These are phyloP conservation scores for Remorina albescens DNA, from an alignment of 2,797 vertebrate species.

Conservation along the genomic window DNA sequence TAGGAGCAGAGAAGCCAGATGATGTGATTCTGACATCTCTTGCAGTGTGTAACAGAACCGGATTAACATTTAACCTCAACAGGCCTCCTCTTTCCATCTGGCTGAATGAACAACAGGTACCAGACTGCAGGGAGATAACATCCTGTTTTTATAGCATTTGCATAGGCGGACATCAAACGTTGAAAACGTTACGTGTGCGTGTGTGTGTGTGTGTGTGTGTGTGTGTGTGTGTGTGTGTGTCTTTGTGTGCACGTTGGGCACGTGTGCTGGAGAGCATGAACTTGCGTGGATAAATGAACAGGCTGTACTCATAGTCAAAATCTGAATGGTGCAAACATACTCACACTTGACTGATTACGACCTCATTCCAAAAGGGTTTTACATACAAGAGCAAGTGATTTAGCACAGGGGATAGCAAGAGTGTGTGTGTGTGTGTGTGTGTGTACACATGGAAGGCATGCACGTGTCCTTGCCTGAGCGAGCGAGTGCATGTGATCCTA, in stretches of 20 bases:
- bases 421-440: slow-evolving; percentile 7
- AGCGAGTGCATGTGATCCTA: slow-evolving; percentile 43
- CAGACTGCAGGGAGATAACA: slow-evolving; percentile 58
- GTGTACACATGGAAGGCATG: slow-evolving; percentile 10
- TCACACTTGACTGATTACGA: slow-evolving; percentile 18
- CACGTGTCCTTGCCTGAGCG: slow-evolving; percentile 25
- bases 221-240: neutral
- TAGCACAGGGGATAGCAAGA: slow-evolving; percentile 11
- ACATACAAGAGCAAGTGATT: slow-evolving; percentile 15
- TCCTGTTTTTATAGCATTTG: slow-evolving; percentile 70
- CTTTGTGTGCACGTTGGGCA: neutral
- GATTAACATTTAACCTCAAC: slow-evolving; percentile 24
- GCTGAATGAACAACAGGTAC: slow-evolving; percentile 59
- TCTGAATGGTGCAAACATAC: slow-evolving; percentile 29
- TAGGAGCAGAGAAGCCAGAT: neutral
- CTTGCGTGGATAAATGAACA: neutral
- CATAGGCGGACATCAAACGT: slow-evolving; percentile 62
- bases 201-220: neutral
- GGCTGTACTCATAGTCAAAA: slow-evolving; percentile 14
- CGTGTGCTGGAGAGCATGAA: neutral
- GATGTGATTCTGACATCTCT: slow-evolving; percentile 1
- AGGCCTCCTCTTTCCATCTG: neutral
- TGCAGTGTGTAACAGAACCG: neutral
- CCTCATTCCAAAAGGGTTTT: slow-evolving; percentile 10
- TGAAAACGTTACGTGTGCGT: slow-evolving; percentile 18